Evolutionary conservation across 2,888 invertebrate species (phyloP), one percentile per base, ranked within the genome.

Genomic region (Sarcophaga carnaria): DNA sequence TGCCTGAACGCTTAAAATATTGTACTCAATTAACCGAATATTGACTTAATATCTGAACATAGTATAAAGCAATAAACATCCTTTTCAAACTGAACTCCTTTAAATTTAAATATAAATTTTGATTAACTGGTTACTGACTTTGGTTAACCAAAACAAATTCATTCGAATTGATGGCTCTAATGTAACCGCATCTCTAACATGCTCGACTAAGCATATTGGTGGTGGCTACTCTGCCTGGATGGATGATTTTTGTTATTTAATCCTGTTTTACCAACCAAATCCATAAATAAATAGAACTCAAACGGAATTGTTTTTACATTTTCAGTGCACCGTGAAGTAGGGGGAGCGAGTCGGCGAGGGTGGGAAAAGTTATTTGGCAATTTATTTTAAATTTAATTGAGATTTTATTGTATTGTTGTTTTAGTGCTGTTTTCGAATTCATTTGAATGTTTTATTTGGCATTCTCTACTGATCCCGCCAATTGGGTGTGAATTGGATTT

Each of bases 351-450:
- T 14, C 3, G 11, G 14, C 4, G 0, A 14, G 14, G 12, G 2
- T 3, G 49, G 5, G 72, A 76, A 76, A 81, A 84, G 59, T 76
- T 84, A 72, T 87, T 84, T 85, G 67, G 81, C 74, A 79, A 79
- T 81, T 87, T 84, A 66, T 82, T 85, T 84, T 25, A 81, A 81
- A 84, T 81, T 75, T 85, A 82, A 85, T 84, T 76, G 84, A 85
- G 76, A 64, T 77, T 64, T 81, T 72, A 72, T 76, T 25, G n/a
- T 60, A 22, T 62, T 69, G 4, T 54, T 25, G 60, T 66, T 22
- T 8, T 59, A 27, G 27, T n/a, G 20, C 22, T 54, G 22, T 71
- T 82, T 76, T 64, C 45, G 63, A 45, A 49, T 71, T 82, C 76
- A 64, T 63, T 62, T 71, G 49, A 64, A 37, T 66, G 47, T 85